Conservation (phyloP, 2,113 vertebrate species). For the Bostrychus sinensis region DNA sequence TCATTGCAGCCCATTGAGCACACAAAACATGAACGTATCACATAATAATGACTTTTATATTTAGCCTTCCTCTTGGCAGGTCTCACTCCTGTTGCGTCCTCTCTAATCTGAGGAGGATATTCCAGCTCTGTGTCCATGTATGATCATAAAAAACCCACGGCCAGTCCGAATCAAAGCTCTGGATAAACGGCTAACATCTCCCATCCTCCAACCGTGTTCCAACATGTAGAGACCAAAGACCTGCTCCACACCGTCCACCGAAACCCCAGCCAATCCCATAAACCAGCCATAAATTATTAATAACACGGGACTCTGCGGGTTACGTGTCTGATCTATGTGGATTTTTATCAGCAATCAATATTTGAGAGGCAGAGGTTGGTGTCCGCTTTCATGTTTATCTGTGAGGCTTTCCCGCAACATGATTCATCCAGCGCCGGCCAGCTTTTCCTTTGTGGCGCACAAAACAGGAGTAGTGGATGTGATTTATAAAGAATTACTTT, state of each 20-base stretch:
- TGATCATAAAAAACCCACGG: background rate
- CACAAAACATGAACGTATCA: too few species aligned
- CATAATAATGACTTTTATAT: too few species aligned
- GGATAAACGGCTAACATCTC: background rate
- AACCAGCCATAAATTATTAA: conserved; percentile 37
- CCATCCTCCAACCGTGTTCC: background rate
- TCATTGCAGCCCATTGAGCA: too few species aligned
- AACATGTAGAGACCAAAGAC: background rate
- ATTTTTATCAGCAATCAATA: conserved; percentile 32
- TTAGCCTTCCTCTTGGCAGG: too few species aligned
- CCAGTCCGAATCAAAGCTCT: background rate
- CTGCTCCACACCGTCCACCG: background rate
- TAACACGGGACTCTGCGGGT: conserved; percentile 1
- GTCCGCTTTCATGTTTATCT: conserved; percentile 34
- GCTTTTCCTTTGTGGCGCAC: conserved; percentile 1
- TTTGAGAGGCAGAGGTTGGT: conserved; percentile 22
- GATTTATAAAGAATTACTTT: background rate
- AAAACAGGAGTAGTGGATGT: background rate
- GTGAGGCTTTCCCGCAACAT: conserved; percentile 6
- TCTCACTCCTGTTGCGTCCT: background rate
- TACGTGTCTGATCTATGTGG: conserved; percentile 34
- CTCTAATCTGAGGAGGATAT: too few species aligned
- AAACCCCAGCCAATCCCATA: conserved; percentile 2
- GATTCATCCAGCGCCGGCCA: conserved; percentile 10
- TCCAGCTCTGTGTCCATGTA: background rate